Conservation (phyloP, 1,140 invertebrate species). For the Eumaeus atala region DNA sequence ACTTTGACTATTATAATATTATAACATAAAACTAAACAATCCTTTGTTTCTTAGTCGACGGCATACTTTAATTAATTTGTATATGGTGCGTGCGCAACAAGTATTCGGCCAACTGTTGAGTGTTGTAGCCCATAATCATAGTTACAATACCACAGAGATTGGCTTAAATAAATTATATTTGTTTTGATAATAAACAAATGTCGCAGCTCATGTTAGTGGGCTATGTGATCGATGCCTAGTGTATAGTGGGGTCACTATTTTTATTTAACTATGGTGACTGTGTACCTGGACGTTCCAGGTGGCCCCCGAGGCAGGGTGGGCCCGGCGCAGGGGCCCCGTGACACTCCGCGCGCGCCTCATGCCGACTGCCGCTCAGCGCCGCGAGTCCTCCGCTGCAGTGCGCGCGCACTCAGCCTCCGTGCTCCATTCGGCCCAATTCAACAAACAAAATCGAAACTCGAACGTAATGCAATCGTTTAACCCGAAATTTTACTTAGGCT, state of each 20-base stretch:
- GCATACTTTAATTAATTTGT: background rate
- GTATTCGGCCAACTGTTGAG: constrained; percentile 65
- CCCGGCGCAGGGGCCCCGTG: constrained; percentile 76
- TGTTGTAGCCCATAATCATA: constrained; percentile 35
- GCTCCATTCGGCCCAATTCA: constrained; percentile 54
- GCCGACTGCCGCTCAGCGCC: constrained; percentile 58
- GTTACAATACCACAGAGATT: constrained; percentile 23
- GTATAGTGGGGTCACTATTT: background rate
- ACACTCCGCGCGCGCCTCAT: constrained; percentile 75
- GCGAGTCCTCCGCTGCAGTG: constrained; percentile 26
- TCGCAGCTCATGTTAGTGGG: background rate
- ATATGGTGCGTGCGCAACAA: constrained; percentile 56
- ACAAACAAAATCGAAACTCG: constrained; percentile 49
- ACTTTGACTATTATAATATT: too few species aligned
- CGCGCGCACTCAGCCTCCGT: constrained; percentile 63
- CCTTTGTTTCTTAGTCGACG: too few species aligned
- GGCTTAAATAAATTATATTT: background rate
- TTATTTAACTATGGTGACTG: constrained; percentile 15
- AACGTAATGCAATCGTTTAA: constrained; percentile 36
- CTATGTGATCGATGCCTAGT: background rate
- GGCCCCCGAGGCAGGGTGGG: constrained; percentile 80
- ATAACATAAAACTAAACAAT: too few species aligned
- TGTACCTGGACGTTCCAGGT: constrained; percentile 82
- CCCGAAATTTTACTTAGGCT: constrained; percentile 16
- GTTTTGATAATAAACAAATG: background rate